Evolutionary conservation across 2,888 invertebrate genomes (phyloP).

Genomic region (Agriopis marginaria): DNA sequence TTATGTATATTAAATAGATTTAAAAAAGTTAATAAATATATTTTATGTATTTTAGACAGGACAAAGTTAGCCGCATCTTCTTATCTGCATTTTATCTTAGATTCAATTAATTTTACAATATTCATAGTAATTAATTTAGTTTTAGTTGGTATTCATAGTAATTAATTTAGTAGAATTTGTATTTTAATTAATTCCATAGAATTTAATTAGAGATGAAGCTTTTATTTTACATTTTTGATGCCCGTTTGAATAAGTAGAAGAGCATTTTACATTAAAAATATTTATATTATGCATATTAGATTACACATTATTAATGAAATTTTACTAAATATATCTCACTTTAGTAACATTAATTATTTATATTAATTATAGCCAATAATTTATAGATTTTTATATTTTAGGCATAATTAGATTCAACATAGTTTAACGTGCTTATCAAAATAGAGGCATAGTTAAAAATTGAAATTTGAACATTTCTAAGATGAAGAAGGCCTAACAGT

Average conservation of each 20-base stretch:
- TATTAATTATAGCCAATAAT: background rate
- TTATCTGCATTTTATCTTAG: conserved; percentile 74
- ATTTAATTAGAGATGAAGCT: conserved; percentile 49
- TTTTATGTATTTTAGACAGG: conserved; percentile 38
- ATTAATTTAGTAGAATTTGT: conserved; percentile 46
- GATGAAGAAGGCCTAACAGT: no score
- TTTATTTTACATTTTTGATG: conserved; percentile 28
- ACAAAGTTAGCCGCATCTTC: conserved; percentile 57
- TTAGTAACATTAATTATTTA: background rate
- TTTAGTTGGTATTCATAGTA: conserved; percentile 71
- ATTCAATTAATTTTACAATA: conserved; percentile 76
- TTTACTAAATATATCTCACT: conserved; percentile 5
- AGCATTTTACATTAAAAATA: background rate
- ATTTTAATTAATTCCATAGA: background rate
- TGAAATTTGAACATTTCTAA: no score
- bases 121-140: conserved; percentile 64
- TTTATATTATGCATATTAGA: conserved; percentile 8
- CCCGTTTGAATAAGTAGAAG: conserved; percentile 16
- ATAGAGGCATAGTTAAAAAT: no score
- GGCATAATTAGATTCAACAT: no score
- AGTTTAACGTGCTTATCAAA: no score
- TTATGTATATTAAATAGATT: no score
- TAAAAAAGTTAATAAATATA: background rate
- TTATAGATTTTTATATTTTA: background rate
- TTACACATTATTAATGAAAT: background rate